Base-by-base conservation (phyloP, 2,888 invertebrate species). In the Agonopterix arenella region DNA sequence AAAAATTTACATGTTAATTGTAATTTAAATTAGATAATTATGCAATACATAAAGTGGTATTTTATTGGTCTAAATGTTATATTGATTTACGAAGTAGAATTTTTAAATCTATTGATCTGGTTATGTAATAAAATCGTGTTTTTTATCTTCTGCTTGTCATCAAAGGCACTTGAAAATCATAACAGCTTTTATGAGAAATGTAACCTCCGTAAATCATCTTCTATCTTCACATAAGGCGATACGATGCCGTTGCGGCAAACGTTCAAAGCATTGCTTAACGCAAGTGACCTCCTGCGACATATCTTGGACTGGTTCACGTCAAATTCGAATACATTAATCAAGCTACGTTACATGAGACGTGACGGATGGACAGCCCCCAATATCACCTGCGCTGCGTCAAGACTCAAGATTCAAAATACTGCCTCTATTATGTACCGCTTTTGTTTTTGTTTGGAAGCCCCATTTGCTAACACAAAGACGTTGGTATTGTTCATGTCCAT, bases 381-480 rank as follows among this genome's bases (percentile, higher is more conserved):
- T 73, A 77, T 76, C 73, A 80, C 77, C 76, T 78, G 76, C 44
- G n/a, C 76, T 78, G 76, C 44, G n/a, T 78, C 78, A 28, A 28
- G 28, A 28, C 4, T 28, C 28, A 76, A 77, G 5, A 28, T 5
- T 28, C 28, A 76, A 77, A 75, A 76, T 65, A 72, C 63, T 68
- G 57, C 73, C 73, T 83, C 74, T 64, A 77, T 81, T 78, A 75
- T 76, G 57, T 60, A 60, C 58, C 52, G 56, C 63, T 72, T 76
- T 80, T 84, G 84, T 85, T 84, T 77, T 77, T 74, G 68, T 76
- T 77, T 68, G 64, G 63, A 68, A 69, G 70, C 68, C 65, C 72
- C 69, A 74, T 78, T 77, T 72, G 67, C 63, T 54, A 61, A 64
- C 62, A 78, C 75, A 77, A 80, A 78, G 68, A 65, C 64, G 64